Evolutionary conservation across 2,113 vertebrate genomes (phyloP).

Genomic region (cat (Felis catus)): DNA sequence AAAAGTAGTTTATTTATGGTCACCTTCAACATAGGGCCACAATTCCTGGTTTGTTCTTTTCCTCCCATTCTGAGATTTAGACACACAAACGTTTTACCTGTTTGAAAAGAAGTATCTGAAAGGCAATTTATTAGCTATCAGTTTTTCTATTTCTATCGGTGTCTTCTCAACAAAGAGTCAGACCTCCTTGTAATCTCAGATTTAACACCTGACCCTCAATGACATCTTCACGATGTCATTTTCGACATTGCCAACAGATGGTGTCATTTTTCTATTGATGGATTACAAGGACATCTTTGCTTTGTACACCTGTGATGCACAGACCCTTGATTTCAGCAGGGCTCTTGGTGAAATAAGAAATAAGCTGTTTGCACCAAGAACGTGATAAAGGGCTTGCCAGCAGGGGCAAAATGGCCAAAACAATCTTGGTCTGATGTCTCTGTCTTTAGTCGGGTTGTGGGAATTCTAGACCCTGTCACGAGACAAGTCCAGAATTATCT

Average conservation of each 20-base stretch:
- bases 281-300: conserved; percentile 19
- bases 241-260: conserved; percentile 74
- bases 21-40: not conserved
- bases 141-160: not conserved
- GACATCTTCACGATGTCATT: conserved; percentile 56
- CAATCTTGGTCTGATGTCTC: not conserved
- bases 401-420: not conserved
- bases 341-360: not conserved
- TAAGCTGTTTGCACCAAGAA: not conserved
- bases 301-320: conserved; percentile 22
- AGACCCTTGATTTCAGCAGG: not conserved
- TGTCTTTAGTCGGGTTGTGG: not conserved
- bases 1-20: not conserved
- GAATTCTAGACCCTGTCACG: not conserved
- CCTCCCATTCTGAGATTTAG: not conserved
- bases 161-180: not conserved
- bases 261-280: conserved; percentile 72
- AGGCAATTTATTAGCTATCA: not conserved
- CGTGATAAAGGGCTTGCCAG: not conserved
- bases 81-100: not conserved
- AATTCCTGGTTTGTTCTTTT: not conserved
- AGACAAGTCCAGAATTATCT: not conserved
- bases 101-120: not conserved
- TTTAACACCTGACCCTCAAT: conserved; percentile 20
- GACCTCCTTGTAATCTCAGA: not conserved